phyloP scores from a whole-genome alignment of 2,113 vertebrate species.

The Probosciger aterrimus region DNA sequence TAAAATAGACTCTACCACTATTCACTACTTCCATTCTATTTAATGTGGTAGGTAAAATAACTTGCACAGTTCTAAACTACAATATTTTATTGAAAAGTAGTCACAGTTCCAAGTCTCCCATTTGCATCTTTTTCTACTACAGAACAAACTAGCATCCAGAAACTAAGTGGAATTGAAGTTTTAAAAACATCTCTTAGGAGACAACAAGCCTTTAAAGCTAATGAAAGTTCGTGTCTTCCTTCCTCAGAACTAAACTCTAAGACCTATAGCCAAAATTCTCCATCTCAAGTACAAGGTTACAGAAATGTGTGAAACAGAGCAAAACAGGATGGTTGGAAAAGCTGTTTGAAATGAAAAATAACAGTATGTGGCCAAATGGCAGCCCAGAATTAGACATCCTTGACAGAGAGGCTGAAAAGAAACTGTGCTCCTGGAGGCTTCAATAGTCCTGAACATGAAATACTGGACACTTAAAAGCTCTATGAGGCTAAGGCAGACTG shows the following conservation, averaged over 20 bases:
- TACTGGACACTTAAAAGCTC: neutral
- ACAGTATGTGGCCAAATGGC: neutral
- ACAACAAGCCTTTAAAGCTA: neutral
- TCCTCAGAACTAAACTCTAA: neutral
- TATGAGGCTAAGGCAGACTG: rapidly evolving
- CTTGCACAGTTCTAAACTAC: neutral
- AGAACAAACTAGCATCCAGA: neutral
- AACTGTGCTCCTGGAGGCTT: neutral
- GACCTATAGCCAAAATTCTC: neutral
- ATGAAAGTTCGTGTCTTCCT: neutral
- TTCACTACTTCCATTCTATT: neutral
- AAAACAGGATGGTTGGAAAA: neutral
- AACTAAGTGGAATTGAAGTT: neutral
- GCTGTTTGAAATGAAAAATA: neutral
- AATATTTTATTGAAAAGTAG: neutral
- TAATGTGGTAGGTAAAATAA: neutral
- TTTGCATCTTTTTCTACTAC: neutral
- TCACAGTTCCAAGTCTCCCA: neutral
- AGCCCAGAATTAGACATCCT: neutral
- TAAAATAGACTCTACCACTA: neutral
- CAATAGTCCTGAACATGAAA: neutral
- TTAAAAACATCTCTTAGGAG: neutral
- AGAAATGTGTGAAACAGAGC: neutral
- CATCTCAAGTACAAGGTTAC: neutral
- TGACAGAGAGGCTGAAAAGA: neutral